phyloP scores from a whole-genome alignment of 1,140 invertebrate genomes.

The Drosophila parvula region DNA sequence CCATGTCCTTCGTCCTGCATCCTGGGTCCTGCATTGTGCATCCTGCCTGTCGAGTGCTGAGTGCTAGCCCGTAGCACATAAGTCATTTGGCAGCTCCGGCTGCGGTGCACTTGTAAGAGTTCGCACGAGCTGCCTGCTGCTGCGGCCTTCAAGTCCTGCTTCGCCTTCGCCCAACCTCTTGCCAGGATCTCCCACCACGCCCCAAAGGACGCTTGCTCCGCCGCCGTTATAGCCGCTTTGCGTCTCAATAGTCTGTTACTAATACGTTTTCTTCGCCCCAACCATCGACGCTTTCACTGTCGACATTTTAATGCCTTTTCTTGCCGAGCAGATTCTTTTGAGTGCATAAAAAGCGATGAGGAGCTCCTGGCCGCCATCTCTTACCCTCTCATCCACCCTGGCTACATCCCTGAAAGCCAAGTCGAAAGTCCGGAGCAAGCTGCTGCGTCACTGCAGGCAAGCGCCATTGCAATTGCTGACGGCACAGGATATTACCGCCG shows the following conservation, averaged over 20 bases:
- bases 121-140: slow-evolving; percentile 62
- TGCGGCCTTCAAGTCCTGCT: slow-evolving; percentile 32
- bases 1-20: slow-evolving; percentile 33
- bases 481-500: slow-evolving; percentile 81
- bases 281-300: slow-evolving; percentile 54
- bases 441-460: slow-evolving; percentile 76
- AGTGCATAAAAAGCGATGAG: slow-evolving; percentile 70
- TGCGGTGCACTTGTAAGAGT: slow-evolving; percentile 70
- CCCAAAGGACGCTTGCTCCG: slow-evolving; percentile 8
- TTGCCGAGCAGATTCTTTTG: slow-evolving; percentile 74
- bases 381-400: slow-evolving; percentile 4
- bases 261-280: slow-evolving; percentile 68
- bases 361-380: slow-evolving; percentile 9
- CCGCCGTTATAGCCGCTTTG: slow-evolving; percentile 53
- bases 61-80: slow-evolving; percentile 72
- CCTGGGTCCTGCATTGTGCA: slow-evolving; percentile 20
- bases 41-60: slow-evolving; percentile 47
- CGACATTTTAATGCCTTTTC: slow-evolving; percentile 81
- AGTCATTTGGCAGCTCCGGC: slow-evolving; percentile 66
- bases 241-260: slow-evolving; percentile 81
- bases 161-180: neutral
- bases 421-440: slow-evolving; percentile 41
- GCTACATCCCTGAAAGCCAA: slow-evolving; percentile 18
- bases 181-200: slow-evolving; percentile 2
- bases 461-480: slow-evolving; percentile 59